Base-by-base conservation (phyloP, 2,113 vertebrate genomes). In the Sisor rabdophorus region DNA sequence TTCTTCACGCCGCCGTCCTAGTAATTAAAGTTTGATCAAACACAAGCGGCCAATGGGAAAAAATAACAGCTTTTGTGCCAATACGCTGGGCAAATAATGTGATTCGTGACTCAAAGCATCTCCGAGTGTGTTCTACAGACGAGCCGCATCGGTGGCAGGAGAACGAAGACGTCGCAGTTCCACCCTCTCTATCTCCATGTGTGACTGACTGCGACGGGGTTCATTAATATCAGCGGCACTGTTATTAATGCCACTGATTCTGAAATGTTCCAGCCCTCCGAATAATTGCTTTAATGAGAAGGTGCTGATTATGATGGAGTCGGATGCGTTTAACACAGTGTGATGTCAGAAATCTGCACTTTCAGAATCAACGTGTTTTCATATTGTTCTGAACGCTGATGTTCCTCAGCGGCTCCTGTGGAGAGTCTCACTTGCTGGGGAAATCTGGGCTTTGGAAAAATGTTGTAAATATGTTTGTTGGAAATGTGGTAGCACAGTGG, bases 231-330 rank as follows among this genome's bases (percentile, higher is more conserved):
- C 73, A 80, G 76, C 76, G 63, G 61, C 40, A 77, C 64, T 76
- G 76, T 80, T 80, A 83, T 80, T 83, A 80, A 80, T 79, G 77
- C 16, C 11, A 82, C 69, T 79, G 81, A 79, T 80, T 83, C 40
- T 24, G 58, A 75, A 79, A 74, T 76, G 76, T 80, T 78, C 64
- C 78, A 77, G 70, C 69, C 63, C 26, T 68, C 11, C 54, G 77
- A 83, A 80, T 80, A 83, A 83, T 83, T 83, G 75, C 81, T 77
- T 80, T 78, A 50, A 73, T 79, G 77, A 73, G 81, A 70, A 79
- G 36, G 77, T 70, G 70, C 77, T 83, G 81, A 83, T 83, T 83
- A 77, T 75, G 79, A 83, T 83, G 67, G 78, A 80, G 71, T 54
- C 17, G 28, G 72, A 52, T 83, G 78, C 56, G 55, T 80, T 83